Evolutionary conservation across 2,888 invertebrate genomes (phyloP).

Genomic region (Kryphioiulus occultus): DNA sequence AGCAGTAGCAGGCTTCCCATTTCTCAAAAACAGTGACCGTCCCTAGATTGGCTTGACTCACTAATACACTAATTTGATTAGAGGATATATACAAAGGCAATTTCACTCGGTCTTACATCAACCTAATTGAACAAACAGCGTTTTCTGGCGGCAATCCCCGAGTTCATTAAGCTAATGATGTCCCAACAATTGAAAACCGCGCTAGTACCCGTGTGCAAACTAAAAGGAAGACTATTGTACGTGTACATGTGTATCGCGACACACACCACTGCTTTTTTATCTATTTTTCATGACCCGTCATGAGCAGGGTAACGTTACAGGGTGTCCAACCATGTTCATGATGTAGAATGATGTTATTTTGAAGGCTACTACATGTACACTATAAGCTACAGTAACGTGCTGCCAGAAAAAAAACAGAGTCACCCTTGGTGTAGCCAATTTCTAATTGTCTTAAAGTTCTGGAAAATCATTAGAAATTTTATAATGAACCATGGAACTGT

Average conservation of each 20-base stretch:
- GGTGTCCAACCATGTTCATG: background rate
- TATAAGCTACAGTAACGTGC: too few relatives aligned
- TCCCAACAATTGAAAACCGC: background rate
- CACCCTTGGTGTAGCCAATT: too few relatives aligned
- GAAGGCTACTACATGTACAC: too few relatives aligned
- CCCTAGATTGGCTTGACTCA: slow-evolving; percentile 49
- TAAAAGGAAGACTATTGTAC: background rate
- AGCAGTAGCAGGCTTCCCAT: background rate
- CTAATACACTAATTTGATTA: slow-evolving; percentile 52
- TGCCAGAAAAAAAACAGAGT: too few relatives aligned
- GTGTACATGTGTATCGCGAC: too few relatives aligned
- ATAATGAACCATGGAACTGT: too few relatives aligned
- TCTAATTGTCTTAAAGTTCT: too few relatives aligned
- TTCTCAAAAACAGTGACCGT: slow-evolving; percentile 29
- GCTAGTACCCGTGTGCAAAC: background rate
- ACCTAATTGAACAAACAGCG: slow-evolving; percentile 50
- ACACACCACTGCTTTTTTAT: background rate
- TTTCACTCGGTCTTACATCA: slow-evolving; percentile 51
- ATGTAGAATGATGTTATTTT: too few relatives aligned
- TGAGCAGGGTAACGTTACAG: background rate
- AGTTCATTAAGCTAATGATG: slow-evolving; percentile 51
- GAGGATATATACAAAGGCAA: slow-evolving; percentile 46
- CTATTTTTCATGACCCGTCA: background rate
- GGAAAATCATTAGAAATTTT: too few relatives aligned
- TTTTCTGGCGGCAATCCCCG: slow-evolving; percentile 35